Base-by-base conservation (phyloP, 2,888 invertebrate species). In the Ornithoptera alexandrae region DNA sequence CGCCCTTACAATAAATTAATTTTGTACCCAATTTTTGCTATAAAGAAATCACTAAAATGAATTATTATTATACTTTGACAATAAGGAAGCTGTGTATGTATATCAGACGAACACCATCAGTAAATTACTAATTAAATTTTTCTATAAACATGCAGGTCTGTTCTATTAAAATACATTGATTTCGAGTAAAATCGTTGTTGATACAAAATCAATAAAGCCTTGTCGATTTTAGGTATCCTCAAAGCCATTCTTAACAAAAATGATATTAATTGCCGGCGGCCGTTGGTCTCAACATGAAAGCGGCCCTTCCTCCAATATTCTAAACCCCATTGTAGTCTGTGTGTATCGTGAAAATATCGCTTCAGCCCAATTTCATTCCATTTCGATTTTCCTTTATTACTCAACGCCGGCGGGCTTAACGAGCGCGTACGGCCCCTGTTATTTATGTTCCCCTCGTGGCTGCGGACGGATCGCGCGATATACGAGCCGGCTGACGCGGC, bases 381-480 rank as follows among this genome's bases (percentile, higher is more conserved):
- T 92, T 92, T 92, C 92, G 92, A 92, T 92, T 92, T 92, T 91
- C 92, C 90, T 92, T 92, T 92, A 92, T 92, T 92, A 92, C 92
- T 90, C 87, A 88, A 87, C 86, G 89, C 87, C 88, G 87, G 87
- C 87, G 85, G 87, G 90, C 92, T 91, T 92, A 92, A 92, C 92
- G 91, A 92, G 90, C 89, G 88, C 84, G 85, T 86, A 84, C 85
- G 87, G 88, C 84, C 85, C 82, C 85, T 81, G 90, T 90, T 92
- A 92, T 92, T 92, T 92, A 92, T 92, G 91, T 90, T 87, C 85
- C 92, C 90, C 92, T 86, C 83, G 92, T 88, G 92, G 86, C 84
- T 88, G 89, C 87, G 87, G 89, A 91, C 86, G 90, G 87, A 89
- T 89, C 88, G 87, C 80, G 83, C 89, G 89, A 90, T 91, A 89